Evolutionary conservation across 2,888 invertebrate species (phyloP).

Genomic region (Papilio demoleus): DNA sequence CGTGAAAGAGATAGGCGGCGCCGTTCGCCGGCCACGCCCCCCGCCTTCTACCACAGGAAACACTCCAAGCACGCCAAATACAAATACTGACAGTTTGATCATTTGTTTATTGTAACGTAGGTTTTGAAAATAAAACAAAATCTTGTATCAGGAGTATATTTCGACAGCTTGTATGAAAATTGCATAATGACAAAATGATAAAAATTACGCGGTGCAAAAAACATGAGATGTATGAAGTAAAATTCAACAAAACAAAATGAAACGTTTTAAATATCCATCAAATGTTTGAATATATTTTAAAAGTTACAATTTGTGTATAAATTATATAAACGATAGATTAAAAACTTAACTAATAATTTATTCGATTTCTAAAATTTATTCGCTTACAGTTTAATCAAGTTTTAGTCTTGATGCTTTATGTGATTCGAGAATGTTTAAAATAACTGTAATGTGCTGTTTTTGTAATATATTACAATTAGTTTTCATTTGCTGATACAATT

Average conservation of each 20-base stretch:
- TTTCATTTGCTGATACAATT: neutral
- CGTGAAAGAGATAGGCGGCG: slow-evolving; percentile 60
- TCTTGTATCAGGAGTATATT: slow-evolving; percentile 42
- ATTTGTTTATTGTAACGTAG: too few species aligned
- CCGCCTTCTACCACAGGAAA: slow-evolving; percentile 70
- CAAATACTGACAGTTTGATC: slow-evolving; percentile 71
- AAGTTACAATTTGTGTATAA: neutral
- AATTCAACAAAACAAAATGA: neutral
- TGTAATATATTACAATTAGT: neutral
- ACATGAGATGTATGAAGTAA: neutral
- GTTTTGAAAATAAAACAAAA: too few species aligned
- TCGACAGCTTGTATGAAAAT: slow-evolving; percentile 43
- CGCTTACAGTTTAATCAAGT: neutral
- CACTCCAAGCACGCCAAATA: slow-evolving; percentile 76
- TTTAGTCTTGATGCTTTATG: too few species aligned
- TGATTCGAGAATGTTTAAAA: neutral
- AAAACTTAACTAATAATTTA: neutral
- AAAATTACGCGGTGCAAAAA: slow-evolving; percentile 6
- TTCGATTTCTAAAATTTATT: neutral
- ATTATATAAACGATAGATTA: neutral
- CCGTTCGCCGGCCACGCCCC: slow-evolving; percentile 74
- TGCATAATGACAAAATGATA: slow-evolving; percentile 20
- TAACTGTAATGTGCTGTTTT: neutral
- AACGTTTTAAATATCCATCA: neutral
- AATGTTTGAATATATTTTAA: neutral